Conservation (phyloP, 2,113 vertebrate species). For the Limanda limanda region DNA sequence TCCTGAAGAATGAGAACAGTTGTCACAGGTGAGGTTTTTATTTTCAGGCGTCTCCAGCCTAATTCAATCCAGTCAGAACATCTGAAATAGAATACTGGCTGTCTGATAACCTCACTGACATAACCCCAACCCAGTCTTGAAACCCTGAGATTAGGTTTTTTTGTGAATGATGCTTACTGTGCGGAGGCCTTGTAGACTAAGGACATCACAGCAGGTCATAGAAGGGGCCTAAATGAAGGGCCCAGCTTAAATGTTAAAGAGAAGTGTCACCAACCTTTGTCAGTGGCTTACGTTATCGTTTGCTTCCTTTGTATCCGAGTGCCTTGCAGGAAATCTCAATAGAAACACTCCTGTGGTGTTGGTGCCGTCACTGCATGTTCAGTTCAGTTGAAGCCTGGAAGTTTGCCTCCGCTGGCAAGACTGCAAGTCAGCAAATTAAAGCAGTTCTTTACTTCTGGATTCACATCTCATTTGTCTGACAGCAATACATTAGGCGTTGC, state of each 20-base stretch:
- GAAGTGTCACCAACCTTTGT: not conserved
- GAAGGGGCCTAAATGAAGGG: slow-evolving; percentile 5
- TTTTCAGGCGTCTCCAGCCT: slow-evolving; percentile 8
- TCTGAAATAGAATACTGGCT: slow-evolving; percentile 42
- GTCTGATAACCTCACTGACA: slow-evolving; percentile 52
- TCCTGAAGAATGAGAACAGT: slow-evolving; percentile 10
- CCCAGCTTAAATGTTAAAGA: slow-evolving; percentile 1
- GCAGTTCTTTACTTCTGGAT: slow-evolving; percentile 28
- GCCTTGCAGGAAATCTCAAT: slow-evolving; percentile 29
- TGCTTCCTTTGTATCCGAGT: slow-evolving; percentile 6
- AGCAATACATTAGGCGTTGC: slow-evolving; percentile 16
- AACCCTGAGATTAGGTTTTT: slow-evolving; percentile 51
- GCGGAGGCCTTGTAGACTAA: slow-evolving; percentile 31
- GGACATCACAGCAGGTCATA: slow-evolving; percentile 24
- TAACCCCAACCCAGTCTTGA: slow-evolving; percentile 26
- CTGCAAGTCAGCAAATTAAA: slow-evolving; percentile 47
- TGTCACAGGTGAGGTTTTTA: not conserved
- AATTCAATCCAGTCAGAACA: slow-evolving; percentile 26
- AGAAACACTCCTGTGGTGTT: not conserved
- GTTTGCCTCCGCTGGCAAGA: slow-evolving; percentile 7
- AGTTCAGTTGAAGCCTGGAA: slow-evolving; percentile 8
- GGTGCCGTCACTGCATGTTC: slow-evolving; percentile 1
- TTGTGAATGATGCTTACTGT: slow-evolving; percentile 11
- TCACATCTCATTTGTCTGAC: slow-evolving; percentile 18
- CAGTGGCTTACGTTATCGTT: slow-evolving; percentile 5